Percentiles rank a stretch among this genome's conserved stretches.
phyloP scores from a whole-genome alignment of 1,140 invertebrate species.

The Drosophila funebris region DNA sequence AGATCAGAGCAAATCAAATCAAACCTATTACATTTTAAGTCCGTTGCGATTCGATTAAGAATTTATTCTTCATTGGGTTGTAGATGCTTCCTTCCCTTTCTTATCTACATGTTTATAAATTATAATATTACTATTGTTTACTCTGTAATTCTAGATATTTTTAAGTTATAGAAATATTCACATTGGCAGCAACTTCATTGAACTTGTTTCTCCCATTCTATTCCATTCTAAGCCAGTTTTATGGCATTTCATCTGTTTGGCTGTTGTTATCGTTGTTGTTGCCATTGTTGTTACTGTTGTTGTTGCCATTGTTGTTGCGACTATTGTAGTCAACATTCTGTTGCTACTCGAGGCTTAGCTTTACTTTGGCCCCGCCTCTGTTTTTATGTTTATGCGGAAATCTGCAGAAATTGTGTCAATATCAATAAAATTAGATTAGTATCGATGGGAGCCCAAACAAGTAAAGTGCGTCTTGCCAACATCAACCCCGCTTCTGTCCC shows the following conservation, averaged over 20 bases:
- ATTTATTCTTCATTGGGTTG: too few species aligned
- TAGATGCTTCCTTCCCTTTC: too few species aligned
- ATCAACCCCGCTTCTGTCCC: slow-evolving; percentile 45
- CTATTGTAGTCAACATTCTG: slow-evolving; percentile 5
- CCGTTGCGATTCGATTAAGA: too few species aligned
- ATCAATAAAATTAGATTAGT: slow-evolving; percentile 82
- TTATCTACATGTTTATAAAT: not conserved
- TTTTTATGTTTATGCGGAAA: slow-evolving; percentile 82
- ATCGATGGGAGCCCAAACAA: slow-evolving; percentile 68
- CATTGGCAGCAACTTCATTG: slow-evolving; percentile 23
- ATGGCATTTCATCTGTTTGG: slow-evolving; percentile 69
- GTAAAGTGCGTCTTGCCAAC: slow-evolving; percentile 51
- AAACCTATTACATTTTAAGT: too few species aligned
- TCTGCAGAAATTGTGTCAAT: slow-evolving; percentile 82
- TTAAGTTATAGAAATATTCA: slow-evolving; percentile 1
- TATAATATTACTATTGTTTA: not conserved
- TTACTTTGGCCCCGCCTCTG: slow-evolving; percentile 42
- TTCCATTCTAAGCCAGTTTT: slow-evolving; percentile 54
- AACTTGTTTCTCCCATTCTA: slow-evolving; percentile 15
- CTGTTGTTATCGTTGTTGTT: not conserved
- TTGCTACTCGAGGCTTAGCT: slow-evolving; percentile 42
- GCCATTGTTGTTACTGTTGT: slow-evolving; percentile 13
- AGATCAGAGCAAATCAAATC: too few species aligned
- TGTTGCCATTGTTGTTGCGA: slow-evolving; percentile 15
- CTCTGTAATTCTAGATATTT: not conserved